Evolutionary conservation across 37 sponge, comb jelly and placozoan species (phyloP), one percentile per base, ranked within the genome.

Genomic region (Oscarella lobularis): DNA sequence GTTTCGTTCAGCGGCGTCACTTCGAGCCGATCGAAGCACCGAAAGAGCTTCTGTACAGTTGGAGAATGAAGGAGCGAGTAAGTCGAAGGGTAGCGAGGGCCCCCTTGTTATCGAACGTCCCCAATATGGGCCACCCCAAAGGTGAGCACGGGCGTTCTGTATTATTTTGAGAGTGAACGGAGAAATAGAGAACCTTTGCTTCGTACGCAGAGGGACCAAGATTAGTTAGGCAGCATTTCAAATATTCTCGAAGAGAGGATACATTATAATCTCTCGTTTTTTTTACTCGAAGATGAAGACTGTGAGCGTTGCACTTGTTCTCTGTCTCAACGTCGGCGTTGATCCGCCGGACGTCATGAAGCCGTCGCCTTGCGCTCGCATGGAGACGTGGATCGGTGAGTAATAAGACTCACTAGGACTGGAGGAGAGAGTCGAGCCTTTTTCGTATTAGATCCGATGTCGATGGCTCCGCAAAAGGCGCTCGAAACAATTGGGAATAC

Each of bases 351-450:
- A 98, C 72, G 84, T 86, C 0, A 75, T 88, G 35, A 93, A 88
- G 77, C 82, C 94, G 0, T 73, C 74, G 6, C 91, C 94, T 27
- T 98, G 94, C 82, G 99, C 99, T 73, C 78, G 87, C 4, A 69
- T 73, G 74, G 99, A 98, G 74, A 87, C 88, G 66, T 98, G 99
- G 99, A 86, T 93, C 41, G 89, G 96, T 95, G 70, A 80, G 80
- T 2, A 27, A 20, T 9, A 27, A 27, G 60, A 20, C 14, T 48
- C 20, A 20, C 14, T 27, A 27, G 60, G 60, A 27, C 20, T 9
- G 60, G 20, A 9, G 60, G 60, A 48, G 9, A 20, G 9, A 48
- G 60, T 27, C 60, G 60, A 27, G 60, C 9, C 38, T 48, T 78
- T 67, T 34, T 82, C 37, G 31, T 9, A 5, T 36, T 66, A 92